A percentile compares a stretch with the other conserved stretches of the same genome.
phyloP scores from a whole-genome alignment of 2,888 invertebrate species.

The Andrena bicolor region DNA sequence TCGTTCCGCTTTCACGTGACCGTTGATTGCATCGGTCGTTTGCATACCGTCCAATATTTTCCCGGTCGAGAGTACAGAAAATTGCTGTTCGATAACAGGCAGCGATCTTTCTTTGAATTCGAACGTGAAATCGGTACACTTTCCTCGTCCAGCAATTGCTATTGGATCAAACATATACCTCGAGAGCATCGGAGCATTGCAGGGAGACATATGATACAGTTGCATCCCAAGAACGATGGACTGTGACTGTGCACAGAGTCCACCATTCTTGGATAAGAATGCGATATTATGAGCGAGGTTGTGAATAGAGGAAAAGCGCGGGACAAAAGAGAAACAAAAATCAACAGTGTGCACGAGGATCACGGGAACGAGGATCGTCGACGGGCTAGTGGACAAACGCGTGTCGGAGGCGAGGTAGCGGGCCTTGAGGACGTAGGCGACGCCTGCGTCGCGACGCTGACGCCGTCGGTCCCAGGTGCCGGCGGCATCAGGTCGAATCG shows the following conservation, averaged over 20 bases:
- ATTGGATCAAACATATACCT: not conserved
- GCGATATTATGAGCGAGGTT: not conserved
- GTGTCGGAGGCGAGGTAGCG: conserved; percentile 80
- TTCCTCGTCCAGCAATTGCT: not conserved
- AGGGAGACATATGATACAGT: not conserved
- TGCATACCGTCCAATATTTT: conserved; percentile 24
- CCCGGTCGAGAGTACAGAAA: conserved; percentile 20
- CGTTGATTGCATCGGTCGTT: conserved; percentile 15
- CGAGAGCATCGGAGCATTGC: conserved; percentile 33
- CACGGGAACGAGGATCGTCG: conserved; percentile 75
- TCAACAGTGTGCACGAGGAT: conserved; percentile 83
- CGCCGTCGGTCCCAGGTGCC: conserved; percentile 74
- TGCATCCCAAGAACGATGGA: conserved; percentile 17
- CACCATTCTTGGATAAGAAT: conserved; percentile 7
- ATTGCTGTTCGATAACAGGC: not conserved
- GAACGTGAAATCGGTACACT: conserved; percentile 15
- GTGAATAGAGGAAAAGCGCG: not conserved
- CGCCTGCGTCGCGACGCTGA: conserved; percentile 73
- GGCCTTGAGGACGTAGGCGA: conserved; percentile 79
- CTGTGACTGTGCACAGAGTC: not conserved
- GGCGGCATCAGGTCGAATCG: conserved; percentile 72
- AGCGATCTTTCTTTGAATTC: conserved; percentile 2
- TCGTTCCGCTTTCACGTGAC: conserved; percentile 64
- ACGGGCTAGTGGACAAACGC: conserved; percentile 66
- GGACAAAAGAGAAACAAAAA: conserved; percentile 51